phyloP scores from a whole-genome alignment of 2,888 invertebrate species.

The Apoda limacodes region DNA sequence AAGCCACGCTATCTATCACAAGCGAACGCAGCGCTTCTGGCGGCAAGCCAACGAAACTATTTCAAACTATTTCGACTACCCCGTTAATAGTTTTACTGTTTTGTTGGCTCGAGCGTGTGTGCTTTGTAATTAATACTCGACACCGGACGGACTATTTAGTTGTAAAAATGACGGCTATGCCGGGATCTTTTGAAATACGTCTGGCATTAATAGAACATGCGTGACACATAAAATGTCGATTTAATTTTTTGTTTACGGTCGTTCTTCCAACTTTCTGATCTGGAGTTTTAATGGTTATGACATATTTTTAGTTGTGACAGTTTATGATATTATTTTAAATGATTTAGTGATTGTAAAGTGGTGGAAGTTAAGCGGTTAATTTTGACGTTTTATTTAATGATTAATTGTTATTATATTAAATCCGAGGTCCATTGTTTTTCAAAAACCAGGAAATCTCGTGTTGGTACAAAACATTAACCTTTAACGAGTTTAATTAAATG shows the following conservation, averaged over 20 bases:
- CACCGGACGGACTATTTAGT: slow-evolving; percentile 28
- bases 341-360: slow-evolving; percentile 28
- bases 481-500: too few species aligned
- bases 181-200: slow-evolving; percentile 27
- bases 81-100: slow-evolving; percentile 59
- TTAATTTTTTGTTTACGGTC: slow-evolving; percentile 18
- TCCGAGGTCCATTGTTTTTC: too few species aligned
- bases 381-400: too few species aligned
- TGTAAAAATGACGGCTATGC: slow-evolving; percentile 35
- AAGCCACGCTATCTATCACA: slow-evolving; percentile 48
- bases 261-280: neutral
- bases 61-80: slow-evolving; percentile 47
- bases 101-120: slow-evolving; percentile 37
- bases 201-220: slow-evolving; percentile 26
- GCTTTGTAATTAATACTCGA: slow-evolving; percentile 47
- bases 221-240: slow-evolving; percentile 23
- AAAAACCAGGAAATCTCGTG: too few species aligned
- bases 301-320: slow-evolving; percentile 2
- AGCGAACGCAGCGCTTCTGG: slow-evolving; percentile 38
- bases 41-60: slow-evolving; percentile 55
- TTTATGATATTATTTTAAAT: slow-evolving; percentile 19
- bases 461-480: too few species aligned
- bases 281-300: slow-evolving; percentile 12
- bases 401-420: too few species aligned
- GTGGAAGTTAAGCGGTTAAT: slow-evolving; percentile 9